Conservation (phyloP, 92 coral and sea anemone genomes). For the Phenganax marumi region DNA sequence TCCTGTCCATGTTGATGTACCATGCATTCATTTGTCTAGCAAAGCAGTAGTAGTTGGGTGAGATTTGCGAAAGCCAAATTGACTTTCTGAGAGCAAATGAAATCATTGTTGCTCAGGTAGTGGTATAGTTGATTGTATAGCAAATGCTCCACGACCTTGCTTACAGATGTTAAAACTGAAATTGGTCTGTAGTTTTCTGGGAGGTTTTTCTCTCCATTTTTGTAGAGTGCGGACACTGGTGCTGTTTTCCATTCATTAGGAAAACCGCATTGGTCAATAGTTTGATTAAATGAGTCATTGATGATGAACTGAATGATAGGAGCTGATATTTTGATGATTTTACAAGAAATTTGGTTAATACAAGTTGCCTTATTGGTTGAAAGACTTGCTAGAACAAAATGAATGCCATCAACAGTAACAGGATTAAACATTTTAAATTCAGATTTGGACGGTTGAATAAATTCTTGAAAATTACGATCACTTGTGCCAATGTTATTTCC, state of each 20-base stretch:
- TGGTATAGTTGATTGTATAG: too few species aligned
- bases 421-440: not conserved
- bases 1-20: not conserved
- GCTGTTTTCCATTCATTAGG: slow-evolving; percentile 1
- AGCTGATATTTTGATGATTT: not conserved
- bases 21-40: too few species aligned
- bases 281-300: too few species aligned
- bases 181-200: too few species aligned
- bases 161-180: not conserved
- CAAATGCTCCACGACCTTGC: too few species aligned
- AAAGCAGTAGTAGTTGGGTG: too few species aligned
- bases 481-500: too few species aligned
- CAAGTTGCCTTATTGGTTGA: not conserved
- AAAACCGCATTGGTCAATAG: not conserved
- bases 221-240: not conserved
- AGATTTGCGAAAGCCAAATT: not conserved
- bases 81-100: not conserved
- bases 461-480: too few species aligned
- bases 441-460: not conserved
- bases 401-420: slow-evolving; percentile 1
- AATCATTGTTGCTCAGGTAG: too few species aligned
- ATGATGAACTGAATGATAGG: too few species aligned
- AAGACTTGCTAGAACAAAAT: not conserved
- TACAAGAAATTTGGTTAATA: slow-evolving; percentile 5
- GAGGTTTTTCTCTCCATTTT: too few species aligned